Evolutionary conservation across 2,113 vertebrate species (phyloP), one percentile per base, ranked within the genome.

Genomic region (Perca fluviatilis): DNA sequence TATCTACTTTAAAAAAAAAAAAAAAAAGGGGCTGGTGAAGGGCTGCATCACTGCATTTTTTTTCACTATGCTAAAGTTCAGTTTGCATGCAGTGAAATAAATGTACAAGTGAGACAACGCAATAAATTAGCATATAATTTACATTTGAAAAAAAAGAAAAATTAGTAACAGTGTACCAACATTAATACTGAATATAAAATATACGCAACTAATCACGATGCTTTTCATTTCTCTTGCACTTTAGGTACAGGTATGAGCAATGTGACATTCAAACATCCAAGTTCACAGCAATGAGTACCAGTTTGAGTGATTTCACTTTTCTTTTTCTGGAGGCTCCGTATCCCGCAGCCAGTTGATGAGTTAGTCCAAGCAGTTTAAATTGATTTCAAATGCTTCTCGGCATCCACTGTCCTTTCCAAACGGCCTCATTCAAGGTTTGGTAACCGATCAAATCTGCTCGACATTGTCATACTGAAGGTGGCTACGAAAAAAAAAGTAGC

Each of bases 51-150:
- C 96, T 97, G 96, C 95, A 96, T 87, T 86, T 90, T 85, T 84
- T 89, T 96, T 95, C 95, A 94, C 95, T 96, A 96, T 95, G 95
- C 96, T 96, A 96, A 94, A 92, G 92, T 95, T 96, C 93, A 91
- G 91, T 95, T 96, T 94, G 96, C 95, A 97, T 97, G 96, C 95
- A 96, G 95, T 94, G 95, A 95, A 97, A 97, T 95, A 95, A 95
- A 97, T 92, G 95, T 95, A 97, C 96, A 96, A 93, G 96, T 97
- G 97, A 97, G 96, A 97, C 96, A 96, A 95, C 90, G 96, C 96
- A 99, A 99, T 99, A 99, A 99, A 99, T 99, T 98, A 99, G 97
- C 96, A 98, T 98, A 99, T 98, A 97, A 99, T 97, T 98, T 98
- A 98, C 97, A 98, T 96, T 96, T 96, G 95, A 92, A 94, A 96